Conservation (phyloP, 2,113 vertebrate species). For the Sceloporus undulatus region DNA sequence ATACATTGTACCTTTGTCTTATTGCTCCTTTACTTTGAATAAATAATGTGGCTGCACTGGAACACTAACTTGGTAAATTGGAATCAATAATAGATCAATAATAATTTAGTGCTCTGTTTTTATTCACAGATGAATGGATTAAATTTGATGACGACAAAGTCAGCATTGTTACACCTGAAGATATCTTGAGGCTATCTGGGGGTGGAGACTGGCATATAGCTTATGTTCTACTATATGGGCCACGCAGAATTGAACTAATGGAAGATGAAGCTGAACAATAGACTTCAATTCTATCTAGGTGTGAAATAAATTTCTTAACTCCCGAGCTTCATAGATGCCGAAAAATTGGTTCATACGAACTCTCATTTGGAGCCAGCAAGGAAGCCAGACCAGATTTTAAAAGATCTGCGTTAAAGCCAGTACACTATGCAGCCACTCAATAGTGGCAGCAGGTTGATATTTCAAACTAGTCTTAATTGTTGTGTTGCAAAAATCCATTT, state of each 20-base stretch:
- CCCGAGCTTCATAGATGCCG: constrained; percentile 74
- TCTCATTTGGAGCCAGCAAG: constrained; percentile 57
- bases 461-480: constrained; percentile 64
- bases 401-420: constrained; percentile 54
- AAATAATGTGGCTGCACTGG: too few species aligned
- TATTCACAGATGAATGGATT: constrained; percentile 93
- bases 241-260: constrained; percentile 89
- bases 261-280: constrained; percentile 85
- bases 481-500: constrained; percentile 55
- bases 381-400: constrained; percentile 54
- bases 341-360: constrained; percentile 64
- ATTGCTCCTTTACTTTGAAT: too few species aligned
- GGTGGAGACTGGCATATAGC: constrained; percentile 99
- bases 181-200: constrained; percentile 95
- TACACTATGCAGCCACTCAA: constrained; percentile 52
- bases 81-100: not conserved
- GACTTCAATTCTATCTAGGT: constrained; percentile 89
- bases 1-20: too few species aligned
- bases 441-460: constrained; percentile 52
- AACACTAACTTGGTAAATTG: not conserved
- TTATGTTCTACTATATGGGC: constrained; percentile 96
- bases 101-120: constrained; percentile 12
- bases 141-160: constrained; percentile 99
- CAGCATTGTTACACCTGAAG: constrained; percentile 95
- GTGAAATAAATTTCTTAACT: constrained; percentile 92